Base-by-base conservation (phyloP, 2,888 invertebrate genomes). In the Polydrusus cervinus region DNA sequence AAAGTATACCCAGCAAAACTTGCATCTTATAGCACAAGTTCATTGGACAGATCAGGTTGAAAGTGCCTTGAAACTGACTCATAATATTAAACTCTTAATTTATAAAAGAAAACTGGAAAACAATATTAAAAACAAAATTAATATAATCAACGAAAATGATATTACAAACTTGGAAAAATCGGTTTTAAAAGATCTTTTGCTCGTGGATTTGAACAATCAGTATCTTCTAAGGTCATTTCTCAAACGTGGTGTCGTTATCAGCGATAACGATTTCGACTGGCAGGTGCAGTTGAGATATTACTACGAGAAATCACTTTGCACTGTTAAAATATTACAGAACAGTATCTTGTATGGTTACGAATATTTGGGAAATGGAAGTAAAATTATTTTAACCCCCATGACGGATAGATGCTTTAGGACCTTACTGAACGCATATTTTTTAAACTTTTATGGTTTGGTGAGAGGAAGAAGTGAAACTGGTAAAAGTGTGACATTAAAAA, bases 401-500 rank as follows among this genome's bases (percentile, higher is more conserved):
- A 93, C 93, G 1, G 93, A 93, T 83, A 90, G 94, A 78, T 95
- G 95, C 84, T 94, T 93, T 84, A 91, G 94, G 34, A 94, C 94
- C 0, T 87, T 96, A 73, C 90, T 95, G 77, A 93, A 93, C 0
- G 94, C 95, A 0, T 95, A 93, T 85, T 92, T 92, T 82, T 88
- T 94, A 61, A 93, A 95, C 85, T 87, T 94, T 79, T 93, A 93
- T 83, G 94, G 94, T n/a, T 92, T 93, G 9, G 91, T 93, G 0
- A 92, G 93, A 86, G 94, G 94, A 0, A 93, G 94, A 0, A 92
- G 93, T 0, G 94, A 94, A 0, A 94, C 94, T 0, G 95, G 95
- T 0, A 96, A 95, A 88, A 95, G 94, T 0, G 95, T 95, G 87
- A 95, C 94, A n/a, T 93, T 94, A 0, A 96, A 96, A 88, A 95